Conservation (phyloP, 2,113 vertebrate genomes). For the Lagopus muta region DNA sequence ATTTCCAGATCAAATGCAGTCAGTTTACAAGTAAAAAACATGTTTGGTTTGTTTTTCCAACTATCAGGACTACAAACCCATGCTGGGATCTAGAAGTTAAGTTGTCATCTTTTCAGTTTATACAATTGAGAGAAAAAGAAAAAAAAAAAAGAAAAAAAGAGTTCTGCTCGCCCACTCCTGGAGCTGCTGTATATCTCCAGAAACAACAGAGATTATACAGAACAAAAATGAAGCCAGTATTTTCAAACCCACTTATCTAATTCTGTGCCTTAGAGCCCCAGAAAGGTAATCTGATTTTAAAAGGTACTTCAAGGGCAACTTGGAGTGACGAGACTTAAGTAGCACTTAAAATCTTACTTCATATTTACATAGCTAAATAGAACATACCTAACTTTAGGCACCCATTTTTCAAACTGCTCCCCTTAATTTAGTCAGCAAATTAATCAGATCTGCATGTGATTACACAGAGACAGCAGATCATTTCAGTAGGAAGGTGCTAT, state of each 20-base stretch:
- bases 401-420: slow-evolving; percentile 40
- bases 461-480: slow-evolving; percentile 50
- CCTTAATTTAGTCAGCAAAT: slow-evolving; percentile 61
- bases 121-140: not conserved
- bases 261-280: not conserved
- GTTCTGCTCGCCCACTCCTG: not conserved
- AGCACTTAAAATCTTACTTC: slow-evolving; percentile 25
- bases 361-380: slow-evolving; percentile 52
- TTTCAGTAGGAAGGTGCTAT: slow-evolving; percentile 64
- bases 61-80: slow-evolving; percentile 62
- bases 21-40: slow-evolving; percentile 57
- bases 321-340: slow-evolving; percentile 30
- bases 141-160: not conserved
- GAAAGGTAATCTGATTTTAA: slow-evolving; percentile 55
- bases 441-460: slow-evolving; percentile 70
- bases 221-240: slow-evolving; percentile 58
- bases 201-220: slow-evolving; percentile 33
- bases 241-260: slow-evolving; percentile 49
- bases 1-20: slow-evolving; percentile 62
- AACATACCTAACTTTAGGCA: slow-evolving; percentile 50
- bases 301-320: slow-evolving; percentile 45
- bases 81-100: slow-evolving; percentile 50
- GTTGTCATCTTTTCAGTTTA: slow-evolving; percentile 58
- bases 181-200: not conserved
- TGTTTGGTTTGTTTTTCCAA: slow-evolving; percentile 58